Evolutionary conservation across 1,140 invertebrate species (phyloP).

Genomic region (Oncopodura yosiiana): DNA sequence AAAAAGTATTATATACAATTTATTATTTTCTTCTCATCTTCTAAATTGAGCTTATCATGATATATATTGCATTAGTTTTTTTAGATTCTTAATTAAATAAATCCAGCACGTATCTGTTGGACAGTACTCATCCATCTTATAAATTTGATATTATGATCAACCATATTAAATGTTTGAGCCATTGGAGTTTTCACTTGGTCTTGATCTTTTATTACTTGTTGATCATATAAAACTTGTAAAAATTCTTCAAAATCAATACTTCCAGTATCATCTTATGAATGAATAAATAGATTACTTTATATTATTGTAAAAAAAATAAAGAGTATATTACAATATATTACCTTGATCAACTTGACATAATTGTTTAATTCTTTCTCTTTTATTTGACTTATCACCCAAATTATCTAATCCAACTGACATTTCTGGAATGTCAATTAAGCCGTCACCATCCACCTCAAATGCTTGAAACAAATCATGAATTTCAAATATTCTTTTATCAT

Average conservation of each 20-base stretch:
- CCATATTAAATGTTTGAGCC: slow-evolving; percentile 15
- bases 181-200: slow-evolving; percentile 19
- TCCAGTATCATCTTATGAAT: slow-evolving; percentile 30
- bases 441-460: slow-evolving; percentile 34
- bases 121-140: slow-evolving; percentile 30
- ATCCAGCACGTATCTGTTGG: slow-evolving; percentile 32
- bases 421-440: slow-evolving; percentile 32
- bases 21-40: background rate
- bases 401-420: slow-evolving; percentile 34
- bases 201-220: slow-evolving; percentile 8
- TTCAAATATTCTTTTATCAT: slow-evolving; percentile 26
- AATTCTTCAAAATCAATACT: slow-evolving; percentile 35
- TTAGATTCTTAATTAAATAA: slow-evolving; percentile 14
- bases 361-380: slow-evolving; percentile 21
- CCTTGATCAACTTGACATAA: slow-evolving; percentile 21
- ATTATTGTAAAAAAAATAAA: too few relatives aligned
- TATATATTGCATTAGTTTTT: background rate
- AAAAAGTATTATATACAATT: background rate
- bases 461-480: slow-evolving; percentile 33
- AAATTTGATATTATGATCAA: slow-evolving; percentile 28
- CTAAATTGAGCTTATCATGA: background rate
- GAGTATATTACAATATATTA: too few relatives aligned
- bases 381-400: slow-evolving; percentile 25
- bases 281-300: too few relatives aligned
- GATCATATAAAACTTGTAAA: slow-evolving; percentile 24